Base-by-base conservation (phyloP, 2,797 vertebrate genomes). In the Chelon labrosus region DNA sequence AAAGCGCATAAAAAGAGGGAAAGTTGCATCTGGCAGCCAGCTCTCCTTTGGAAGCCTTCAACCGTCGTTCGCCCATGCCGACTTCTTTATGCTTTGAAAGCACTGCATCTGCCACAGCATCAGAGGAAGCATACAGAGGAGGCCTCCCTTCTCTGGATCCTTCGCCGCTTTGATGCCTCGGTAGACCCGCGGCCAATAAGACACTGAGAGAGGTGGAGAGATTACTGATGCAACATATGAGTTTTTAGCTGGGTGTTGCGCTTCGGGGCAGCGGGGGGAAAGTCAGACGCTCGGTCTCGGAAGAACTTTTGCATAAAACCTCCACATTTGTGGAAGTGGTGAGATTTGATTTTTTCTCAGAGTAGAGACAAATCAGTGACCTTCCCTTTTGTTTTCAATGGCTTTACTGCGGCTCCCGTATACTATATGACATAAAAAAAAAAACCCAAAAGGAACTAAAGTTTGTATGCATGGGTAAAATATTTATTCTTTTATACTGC, bases 101-200 rank as follows among this genome's bases (percentile, higher is more conserved):
- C 22, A 54, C 70, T 74, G 86, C 63, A 71, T 85, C 80, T 88
- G 79, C 82, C 71, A 86, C 80, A 89, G 79, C 83, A 85, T 91
- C 77, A 85, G 77, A 92, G 86, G 77, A 80, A 80, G 83, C 56
- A 56, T 70, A 73, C 77, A 42, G 75, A 68, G 79, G 70, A 85
- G 82, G 76, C 64, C 60, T 79, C 78, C 73, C 66, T 63, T 80
- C 81, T 79, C 71, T 54, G 75, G 82, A 86, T 85, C 79, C 73
- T 76, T 76, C 16, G 68, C 76, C 83, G 85, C 91, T 93, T 94
- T 94, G 89, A 94, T 91, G 91, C 83, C 79, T 89, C 83, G 73
- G 74, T 88, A 84, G 84, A 92, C 86, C 84, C 84, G 78, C 66
- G 71, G 89, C 90, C 86, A 91, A 79, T 85, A 85, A 91, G 76